phyloP scores from a whole-genome alignment of 2,113 vertebrate species.

The Hylia prasina region DNA sequence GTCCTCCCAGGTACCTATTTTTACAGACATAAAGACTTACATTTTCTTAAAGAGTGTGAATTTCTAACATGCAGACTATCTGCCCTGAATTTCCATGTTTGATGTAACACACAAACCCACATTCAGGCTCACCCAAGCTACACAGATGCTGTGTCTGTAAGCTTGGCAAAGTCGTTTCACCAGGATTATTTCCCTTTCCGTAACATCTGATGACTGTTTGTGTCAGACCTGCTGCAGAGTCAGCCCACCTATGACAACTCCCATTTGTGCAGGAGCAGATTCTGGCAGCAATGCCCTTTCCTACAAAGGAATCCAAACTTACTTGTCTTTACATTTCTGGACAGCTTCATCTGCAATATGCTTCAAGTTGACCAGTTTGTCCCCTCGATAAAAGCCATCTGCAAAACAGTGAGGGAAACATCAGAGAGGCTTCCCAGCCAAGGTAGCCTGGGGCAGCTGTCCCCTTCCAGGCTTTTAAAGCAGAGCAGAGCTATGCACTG shows the following conservation, averaged over 20 bases:
- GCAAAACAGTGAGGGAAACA: background rate
- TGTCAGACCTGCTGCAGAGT: background rate
- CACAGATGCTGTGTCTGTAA: background rate
- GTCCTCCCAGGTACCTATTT: background rate
- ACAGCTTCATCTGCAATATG: slow-evolving; percentile 89
- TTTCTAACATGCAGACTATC: background rate
- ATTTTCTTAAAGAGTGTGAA: background rate
- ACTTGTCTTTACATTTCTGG: slow-evolving; percentile 89
- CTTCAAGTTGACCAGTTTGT: slow-evolving; percentile 94
- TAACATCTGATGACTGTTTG: background rate
- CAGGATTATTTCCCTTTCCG: background rate
- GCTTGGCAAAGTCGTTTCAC: background rate
- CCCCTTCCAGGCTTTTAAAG: too few relatives aligned
- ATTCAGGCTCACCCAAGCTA: background rate
- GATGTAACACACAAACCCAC: background rate
- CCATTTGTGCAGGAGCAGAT: background rate
- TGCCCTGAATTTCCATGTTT: background rate
- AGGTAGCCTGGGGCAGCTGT: background rate
- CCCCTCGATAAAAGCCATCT: slow-evolving; percentile 97
- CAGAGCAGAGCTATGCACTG: background rate
- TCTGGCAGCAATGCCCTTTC: background rate
- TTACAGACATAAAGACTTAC: background rate
- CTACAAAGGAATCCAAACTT: slow-evolving; percentile 48
- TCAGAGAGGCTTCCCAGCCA: background rate
- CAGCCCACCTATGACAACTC: background rate